Conservation (phyloP, 2,888 invertebrate genomes). For the Parthenolecanium corni region DNA sequence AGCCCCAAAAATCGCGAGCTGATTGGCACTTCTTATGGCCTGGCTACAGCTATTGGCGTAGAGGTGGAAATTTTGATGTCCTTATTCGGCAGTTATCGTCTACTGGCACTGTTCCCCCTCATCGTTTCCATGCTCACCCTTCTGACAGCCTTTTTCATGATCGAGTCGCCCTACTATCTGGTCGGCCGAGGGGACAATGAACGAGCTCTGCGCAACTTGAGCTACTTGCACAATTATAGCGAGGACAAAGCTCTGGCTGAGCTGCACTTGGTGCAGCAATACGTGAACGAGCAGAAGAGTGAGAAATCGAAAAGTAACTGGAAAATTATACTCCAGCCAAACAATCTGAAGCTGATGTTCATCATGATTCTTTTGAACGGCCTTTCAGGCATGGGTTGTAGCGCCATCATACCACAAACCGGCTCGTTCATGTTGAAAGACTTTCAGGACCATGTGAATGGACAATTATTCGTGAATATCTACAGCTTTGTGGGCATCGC, state of each 20-base stretch:
- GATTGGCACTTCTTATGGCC: neutral
- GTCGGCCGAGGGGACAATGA: neutral
- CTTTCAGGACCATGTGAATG: neutral
- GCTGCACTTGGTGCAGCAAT: too few relatives aligned
- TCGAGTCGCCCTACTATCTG: neutral
- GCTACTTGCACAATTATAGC: too few relatives aligned
- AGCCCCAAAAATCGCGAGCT: neutral
- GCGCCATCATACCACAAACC: neutral
- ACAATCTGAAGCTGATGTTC: neutral
- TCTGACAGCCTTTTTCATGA: neutral
- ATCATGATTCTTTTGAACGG: neutral
- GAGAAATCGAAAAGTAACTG: too few relatives aligned
- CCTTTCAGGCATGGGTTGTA: neutral
- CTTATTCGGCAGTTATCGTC: neutral
- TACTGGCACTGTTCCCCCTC: neutral
- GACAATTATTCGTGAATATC: neutral
- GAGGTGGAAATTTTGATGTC: neutral
- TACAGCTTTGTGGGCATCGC: neutral
- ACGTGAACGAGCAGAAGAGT: too few relatives aligned
- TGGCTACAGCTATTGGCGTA: neutral
- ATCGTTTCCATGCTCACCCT: neutral
- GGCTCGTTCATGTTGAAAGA: neutral
- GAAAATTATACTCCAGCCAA: neutral
- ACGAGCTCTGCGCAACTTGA: neutral
- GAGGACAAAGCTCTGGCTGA: too few relatives aligned